A percentile compares a stretch with the other conserved stretches of the same genome.
Evolutionary conservation across 92 coral and sea anemone species (phyloP).

Genomic region (Porites divaricata): DNA sequence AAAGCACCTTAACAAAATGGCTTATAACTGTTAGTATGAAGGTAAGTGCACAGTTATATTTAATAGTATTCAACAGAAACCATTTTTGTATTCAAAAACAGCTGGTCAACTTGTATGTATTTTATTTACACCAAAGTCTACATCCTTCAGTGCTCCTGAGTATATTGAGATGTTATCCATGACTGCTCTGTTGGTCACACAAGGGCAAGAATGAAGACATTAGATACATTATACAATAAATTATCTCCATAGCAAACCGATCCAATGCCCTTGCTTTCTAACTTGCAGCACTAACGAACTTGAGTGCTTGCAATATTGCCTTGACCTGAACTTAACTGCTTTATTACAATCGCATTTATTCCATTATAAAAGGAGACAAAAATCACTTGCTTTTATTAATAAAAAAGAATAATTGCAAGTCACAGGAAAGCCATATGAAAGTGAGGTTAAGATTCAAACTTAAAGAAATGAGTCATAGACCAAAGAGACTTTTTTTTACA

Average conservation of each 20-base stretch:
- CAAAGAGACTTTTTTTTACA: background rate
- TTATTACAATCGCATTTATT: background rate
- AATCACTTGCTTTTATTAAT: background rate
- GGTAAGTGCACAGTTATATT: slow-evolving; percentile 6
- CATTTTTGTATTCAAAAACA: background rate
- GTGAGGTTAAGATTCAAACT: background rate
- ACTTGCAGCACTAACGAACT: background rate
- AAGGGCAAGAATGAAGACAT: slow-evolving; percentile 18
- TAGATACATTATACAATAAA: background rate
- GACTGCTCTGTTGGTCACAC: slow-evolving; percentile 30
- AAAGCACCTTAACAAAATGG: slow-evolving; percentile 28
- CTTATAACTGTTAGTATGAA: slow-evolving; percentile 40
- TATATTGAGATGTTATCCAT: slow-evolving; percentile 38
- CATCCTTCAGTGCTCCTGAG: slow-evolving; percentile 50
- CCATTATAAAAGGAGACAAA: background rate
- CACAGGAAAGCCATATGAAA: background rate
- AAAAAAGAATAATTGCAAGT: background rate
- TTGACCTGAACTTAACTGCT: background rate
- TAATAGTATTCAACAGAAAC: background rate
- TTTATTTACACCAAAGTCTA: slow-evolving; percentile 39
- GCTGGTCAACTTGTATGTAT: slow-evolving; percentile 3
- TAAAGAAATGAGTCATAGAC: too few species aligned
- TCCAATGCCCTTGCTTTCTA: background rate
- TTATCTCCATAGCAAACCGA: slow-evolving; percentile 27
- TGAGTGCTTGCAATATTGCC: background rate